Conservation (phyloP, 2,888 invertebrate genomes). For the Notodonta dromedarius region DNA sequence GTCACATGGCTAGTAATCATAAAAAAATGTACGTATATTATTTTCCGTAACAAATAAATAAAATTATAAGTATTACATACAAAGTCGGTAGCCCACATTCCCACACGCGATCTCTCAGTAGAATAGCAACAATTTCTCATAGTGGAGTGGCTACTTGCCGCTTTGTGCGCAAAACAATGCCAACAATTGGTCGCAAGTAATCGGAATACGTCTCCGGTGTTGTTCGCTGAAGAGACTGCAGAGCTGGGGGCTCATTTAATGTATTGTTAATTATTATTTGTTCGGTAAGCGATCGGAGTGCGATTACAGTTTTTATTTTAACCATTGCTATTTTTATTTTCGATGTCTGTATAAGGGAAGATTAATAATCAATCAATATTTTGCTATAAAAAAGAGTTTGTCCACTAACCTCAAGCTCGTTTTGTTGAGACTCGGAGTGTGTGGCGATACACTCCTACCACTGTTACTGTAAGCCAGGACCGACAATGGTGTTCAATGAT, state of each 20-base stretch:
- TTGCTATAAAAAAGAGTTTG: too few relatives aligned
- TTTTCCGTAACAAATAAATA: too few relatives aligned
- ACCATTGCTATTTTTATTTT: conserved; percentile 8
- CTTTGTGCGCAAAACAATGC: conserved; percentile 71
- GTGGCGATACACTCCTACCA: too few relatives aligned
- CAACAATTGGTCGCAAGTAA: conserved; percentile 62
- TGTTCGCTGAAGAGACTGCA: conserved; percentile 54
- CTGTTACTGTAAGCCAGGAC: too few relatives aligned
- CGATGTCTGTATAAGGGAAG: too few relatives aligned
- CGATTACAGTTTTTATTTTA: conserved; percentile 24
- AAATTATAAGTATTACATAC: not conserved
- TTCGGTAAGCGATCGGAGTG: conserved; percentile 63
- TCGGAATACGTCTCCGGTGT: conserved; percentile 57
- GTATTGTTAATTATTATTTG: conserved; percentile 53
- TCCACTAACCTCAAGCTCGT: too few relatives aligned
- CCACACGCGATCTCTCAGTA: conserved; percentile 57
- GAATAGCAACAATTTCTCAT: conserved; percentile 75
- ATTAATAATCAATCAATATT: too few relatives aligned
- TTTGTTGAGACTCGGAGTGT: too few relatives aligned
- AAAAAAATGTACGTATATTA: too few relatives aligned
- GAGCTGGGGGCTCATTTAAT: conserved; percentile 58
- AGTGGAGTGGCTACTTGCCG: conserved; percentile 60
- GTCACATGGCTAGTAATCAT: too few relatives aligned
- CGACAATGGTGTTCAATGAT: too few relatives aligned
- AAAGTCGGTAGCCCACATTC: conserved; percentile 61